Conservation (phyloP, 2,113 vertebrate species). For the Entelurus aequoreus region DNA sequence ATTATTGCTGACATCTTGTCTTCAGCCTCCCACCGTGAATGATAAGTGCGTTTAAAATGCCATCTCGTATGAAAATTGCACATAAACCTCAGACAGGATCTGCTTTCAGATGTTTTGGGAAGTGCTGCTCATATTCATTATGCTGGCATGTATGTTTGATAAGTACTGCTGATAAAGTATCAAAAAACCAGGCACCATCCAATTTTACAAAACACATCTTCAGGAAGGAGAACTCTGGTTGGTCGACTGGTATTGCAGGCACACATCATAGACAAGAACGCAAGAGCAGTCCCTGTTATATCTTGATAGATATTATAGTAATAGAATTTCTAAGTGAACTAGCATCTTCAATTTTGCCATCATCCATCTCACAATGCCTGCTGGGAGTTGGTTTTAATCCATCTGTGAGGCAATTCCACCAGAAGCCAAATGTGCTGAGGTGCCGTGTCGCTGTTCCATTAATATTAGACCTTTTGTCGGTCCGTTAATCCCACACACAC, state of each 20-base stretch:
- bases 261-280: slow-evolving; percentile 16
- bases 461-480: slow-evolving; percentile 30
- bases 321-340: slow-evolving; percentile 28
- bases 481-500: slow-evolving; percentile 32
- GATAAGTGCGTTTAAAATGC: slow-evolving; percentile 31
- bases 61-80: slow-evolving; percentile 24
- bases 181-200: slow-evolving; percentile 35
- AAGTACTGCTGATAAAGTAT: slow-evolving; percentile 43
- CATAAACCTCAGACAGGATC: slow-evolving; percentile 10
- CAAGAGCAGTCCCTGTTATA: slow-evolving; percentile 23
- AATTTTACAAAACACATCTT: slow-evolving; percentile 50
- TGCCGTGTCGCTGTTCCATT: slow-evolving; percentile 18
- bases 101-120: slow-evolving; percentile 12
- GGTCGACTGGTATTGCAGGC: slow-evolving; percentile 17
- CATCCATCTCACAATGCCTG: slow-evolving; percentile 18
- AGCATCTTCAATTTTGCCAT: slow-evolving; percentile 33
- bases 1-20: slow-evolving; percentile 23
- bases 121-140: slow-evolving; percentile 36
- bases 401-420: slow-evolving; percentile 35
- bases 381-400: slow-evolving; percentile 34
- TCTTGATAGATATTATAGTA: slow-evolving; percentile 34
- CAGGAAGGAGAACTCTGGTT: slow-evolving; percentile 29
- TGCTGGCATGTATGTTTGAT: slow-evolving; percentile 40
- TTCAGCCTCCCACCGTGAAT: background rate
- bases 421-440: slow-evolving; percentile 7